Conservation (phyloP, 2,797 vertebrate species). For the Forpus xanthops region DNA sequence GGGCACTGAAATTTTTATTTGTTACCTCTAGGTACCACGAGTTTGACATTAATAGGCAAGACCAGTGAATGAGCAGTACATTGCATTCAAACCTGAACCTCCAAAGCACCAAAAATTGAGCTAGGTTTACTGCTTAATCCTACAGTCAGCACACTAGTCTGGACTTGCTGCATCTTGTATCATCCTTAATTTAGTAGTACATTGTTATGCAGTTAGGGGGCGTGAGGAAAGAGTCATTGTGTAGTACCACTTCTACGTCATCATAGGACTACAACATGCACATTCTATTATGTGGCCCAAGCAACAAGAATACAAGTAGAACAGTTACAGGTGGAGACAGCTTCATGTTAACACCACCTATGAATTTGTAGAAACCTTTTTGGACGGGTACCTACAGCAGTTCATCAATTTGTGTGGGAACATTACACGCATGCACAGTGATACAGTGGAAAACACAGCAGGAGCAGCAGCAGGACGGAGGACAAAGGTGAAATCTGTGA, state of each 20-base stretch:
- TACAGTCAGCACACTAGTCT: conserved; percentile 66
- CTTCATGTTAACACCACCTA: conserved; percentile 85
- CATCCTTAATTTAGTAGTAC: conserved; percentile 76
- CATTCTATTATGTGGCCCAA: conserved; percentile 84
- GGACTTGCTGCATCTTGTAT: conserved; percentile 71
- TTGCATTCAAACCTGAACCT: conserved; percentile 67
- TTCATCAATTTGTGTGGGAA: conserved; percentile 73
- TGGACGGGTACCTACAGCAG: conserved; percentile 82
- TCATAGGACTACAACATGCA: conserved; percentile 93
- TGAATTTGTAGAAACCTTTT: conserved; percentile 87
- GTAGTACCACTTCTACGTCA: conserved; percentile 85
- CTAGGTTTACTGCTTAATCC: conserved; percentile 70
- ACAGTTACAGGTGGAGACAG: conserved; percentile 76
- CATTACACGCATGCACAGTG: conserved; percentile 81
- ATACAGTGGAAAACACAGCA: conserved; percentile 71
- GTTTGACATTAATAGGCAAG: conserved; percentile 75
- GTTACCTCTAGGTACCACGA: conserved; percentile 76
- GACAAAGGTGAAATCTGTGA: conserved; percentile 71
- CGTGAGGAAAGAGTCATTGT: conserved; percentile 70
- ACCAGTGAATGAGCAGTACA: conserved; percentile 76
- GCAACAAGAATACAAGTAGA: conserved; percentile 85
- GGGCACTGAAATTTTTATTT: conserved; percentile 77
- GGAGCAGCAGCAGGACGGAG: conserved; percentile 75
- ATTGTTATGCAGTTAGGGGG: conserved; percentile 64
- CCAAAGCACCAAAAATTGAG: conserved; percentile 76